phyloP scores from a whole-genome alignment of 2,797 vertebrate genomes.

The Sebastiscus tertius region DNA sequence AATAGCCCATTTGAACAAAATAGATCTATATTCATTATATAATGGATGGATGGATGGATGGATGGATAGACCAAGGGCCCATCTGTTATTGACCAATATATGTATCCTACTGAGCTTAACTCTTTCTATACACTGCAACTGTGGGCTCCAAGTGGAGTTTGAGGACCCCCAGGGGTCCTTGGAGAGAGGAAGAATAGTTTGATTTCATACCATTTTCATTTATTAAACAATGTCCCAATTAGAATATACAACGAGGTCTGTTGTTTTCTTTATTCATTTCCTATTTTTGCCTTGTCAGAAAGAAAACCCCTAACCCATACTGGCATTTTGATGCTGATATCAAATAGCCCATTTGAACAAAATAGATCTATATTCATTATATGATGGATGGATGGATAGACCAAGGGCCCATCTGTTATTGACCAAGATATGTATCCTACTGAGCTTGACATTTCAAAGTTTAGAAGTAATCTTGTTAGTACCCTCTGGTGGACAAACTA shows the following conservation, averaged over 20 bases:
- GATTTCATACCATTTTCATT: constrained; percentile 25
- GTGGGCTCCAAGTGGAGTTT: constrained; percentile 43
- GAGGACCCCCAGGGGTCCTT: constrained; percentile 55
- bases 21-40: background rate
- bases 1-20: background rate
- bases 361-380: background rate
- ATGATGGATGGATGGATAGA: background rate
- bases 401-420: background rate
- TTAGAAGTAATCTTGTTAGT: background rate
- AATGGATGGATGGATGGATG: background rate
- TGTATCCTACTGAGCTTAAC: background rate
- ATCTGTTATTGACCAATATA: background rate
- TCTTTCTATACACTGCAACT: constrained; percentile 38
- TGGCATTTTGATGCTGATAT: background rate
- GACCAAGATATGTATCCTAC: background rate
- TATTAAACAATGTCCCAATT: background rate
- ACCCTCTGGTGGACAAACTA: background rate
- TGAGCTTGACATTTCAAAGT: background rate
- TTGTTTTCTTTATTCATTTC: background rate
- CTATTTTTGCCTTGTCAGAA: background rate
- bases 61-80: background rate
- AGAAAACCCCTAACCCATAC: background rate
- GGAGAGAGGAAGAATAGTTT: constrained; percentile 36
- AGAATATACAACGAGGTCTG: background rate
- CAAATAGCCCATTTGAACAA: background rate